Evolutionary conservation across 2,797 vertebrate species (phyloP).

Genomic region (Holocentrus rufus): DNA sequence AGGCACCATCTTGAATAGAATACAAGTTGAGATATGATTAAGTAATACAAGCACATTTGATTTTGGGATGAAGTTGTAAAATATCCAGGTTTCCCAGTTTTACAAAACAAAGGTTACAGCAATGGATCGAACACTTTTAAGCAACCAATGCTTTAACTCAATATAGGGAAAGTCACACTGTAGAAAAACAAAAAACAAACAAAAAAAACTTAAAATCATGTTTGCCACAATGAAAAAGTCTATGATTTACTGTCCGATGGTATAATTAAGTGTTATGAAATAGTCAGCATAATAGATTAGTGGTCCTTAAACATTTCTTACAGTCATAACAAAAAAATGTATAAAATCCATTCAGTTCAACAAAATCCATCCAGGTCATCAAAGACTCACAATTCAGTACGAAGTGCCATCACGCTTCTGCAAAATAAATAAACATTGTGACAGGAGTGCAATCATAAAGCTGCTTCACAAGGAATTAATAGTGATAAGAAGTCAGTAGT

Average conservation of each 20-base stretch:
- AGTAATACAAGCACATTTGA: constrained; percentile 33
- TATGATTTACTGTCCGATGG: constrained; percentile 26
- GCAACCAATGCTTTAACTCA: constrained; percentile 8
- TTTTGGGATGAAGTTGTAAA: constrained; percentile 43
- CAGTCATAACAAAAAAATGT: constrained; percentile 14
- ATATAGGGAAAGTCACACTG: constrained; percentile 1
- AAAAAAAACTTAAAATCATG: constrained; percentile 15
- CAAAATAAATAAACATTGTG: constrained; percentile 52
- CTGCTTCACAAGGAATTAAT: constrained; percentile 31
- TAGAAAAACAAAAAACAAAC: neutral
- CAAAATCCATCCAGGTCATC: constrained; percentile 21
- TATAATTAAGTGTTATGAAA: constrained; percentile 34
- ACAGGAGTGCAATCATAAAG: constrained; percentile 67
- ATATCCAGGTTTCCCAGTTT: constrained; percentile 44
- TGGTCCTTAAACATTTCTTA: constrained; percentile 22
- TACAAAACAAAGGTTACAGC: constrained; percentile 26
- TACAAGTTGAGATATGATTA: constrained; percentile 32
- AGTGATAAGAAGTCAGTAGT: constrained; percentile 27
- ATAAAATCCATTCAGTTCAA: constrained; percentile 39
- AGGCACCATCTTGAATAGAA: constrained; percentile 73
- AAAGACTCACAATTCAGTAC: constrained; percentile 46
- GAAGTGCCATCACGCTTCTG: constrained; percentile 45
- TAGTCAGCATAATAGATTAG: constrained; percentile 31
- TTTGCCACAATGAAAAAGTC: constrained; percentile 46
- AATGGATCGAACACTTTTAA: constrained; percentile 11